Conservation (phyloP, 2,113 vertebrate species). For the Spheniscus mendiculus region DNA sequence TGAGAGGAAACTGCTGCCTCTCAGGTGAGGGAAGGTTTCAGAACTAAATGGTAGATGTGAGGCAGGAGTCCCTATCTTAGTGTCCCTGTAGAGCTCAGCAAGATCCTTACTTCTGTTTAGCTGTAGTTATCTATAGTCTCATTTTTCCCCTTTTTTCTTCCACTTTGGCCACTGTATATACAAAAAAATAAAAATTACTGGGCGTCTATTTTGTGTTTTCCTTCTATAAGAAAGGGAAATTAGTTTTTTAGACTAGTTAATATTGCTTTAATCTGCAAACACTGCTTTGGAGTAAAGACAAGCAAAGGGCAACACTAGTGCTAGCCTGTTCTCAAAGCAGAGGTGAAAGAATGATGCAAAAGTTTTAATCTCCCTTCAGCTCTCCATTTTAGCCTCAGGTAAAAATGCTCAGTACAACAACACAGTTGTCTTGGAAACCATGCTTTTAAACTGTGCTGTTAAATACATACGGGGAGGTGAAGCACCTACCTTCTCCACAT, state of each 20-base stretch:
- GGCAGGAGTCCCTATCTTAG: neutral
- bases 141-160: neutral
- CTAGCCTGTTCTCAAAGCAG: neutral
- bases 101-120: neutral
- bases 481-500: neutral
- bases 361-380: too few relatives aligned
- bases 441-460: neutral
- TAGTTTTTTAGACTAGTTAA: neutral
- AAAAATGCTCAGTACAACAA: neutral
- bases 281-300: neutral
- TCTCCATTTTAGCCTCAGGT: neutral
- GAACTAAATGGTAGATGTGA: neutral
- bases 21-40: neutral
- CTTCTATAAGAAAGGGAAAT: neutral
- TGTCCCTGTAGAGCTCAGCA: neutral
- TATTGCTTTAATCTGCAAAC: neutral
- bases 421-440: conserved; percentile 8
- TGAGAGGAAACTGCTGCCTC: neutral
- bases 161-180: neutral
- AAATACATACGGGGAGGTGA: neutral
- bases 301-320: neutral
- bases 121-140: neutral
- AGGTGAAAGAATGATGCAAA: too few relatives aligned
- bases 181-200: too few relatives aligned
- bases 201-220: neutral